Base-by-base conservation (phyloP, 1,140 invertebrate genomes). In the Trachelipus rathkii region DNA sequence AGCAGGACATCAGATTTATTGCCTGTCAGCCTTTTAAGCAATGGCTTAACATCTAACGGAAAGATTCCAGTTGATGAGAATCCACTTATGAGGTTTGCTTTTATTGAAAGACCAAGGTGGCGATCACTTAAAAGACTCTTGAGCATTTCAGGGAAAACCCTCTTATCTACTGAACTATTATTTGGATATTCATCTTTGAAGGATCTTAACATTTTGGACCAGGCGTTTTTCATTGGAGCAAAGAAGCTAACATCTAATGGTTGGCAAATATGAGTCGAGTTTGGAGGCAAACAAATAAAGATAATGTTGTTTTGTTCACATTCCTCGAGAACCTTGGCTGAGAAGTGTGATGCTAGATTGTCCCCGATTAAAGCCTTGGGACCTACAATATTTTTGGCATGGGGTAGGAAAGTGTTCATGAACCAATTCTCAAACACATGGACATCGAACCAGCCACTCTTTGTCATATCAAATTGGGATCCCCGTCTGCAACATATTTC, bases 401-500 rank as follows among this genome's bases (percentile, higher is more conserved):
- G 68, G 68, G 68, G 68, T 21, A 70, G 68, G 24, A 70, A 70
- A 21, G 19, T 9, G 19, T 70, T 19, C 19, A 70, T 21, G 68
- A 70, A 70, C 68, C 68, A 70, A 10, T 70, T 70, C 19, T 33
- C 24, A 33, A 70, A 70, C 11, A 33, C 24, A 9, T 9, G 8
- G 9, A 19, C 68, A 70, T 70, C 68, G 24, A 70, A 21, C 68
- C 68, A 70, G 11, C 68, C 68, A 70, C 19, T 21, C 68, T 70
- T 70, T 33, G 68, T 70, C 19, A 33, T 19, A 70, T 19, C 19
- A 33, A 21, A 70, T 19, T 70, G 19, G 24, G 19, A 9, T 9
- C 68, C 68, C 19, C 19, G 9, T 19, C 19, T 19, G 24, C 68
- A 70, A 19, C 68, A 70, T 19, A n/a, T n/a, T n/a, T n/a, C n/a